Conservation (phyloP, 1,140 invertebrate genomes). For the Pentalonia nigronervosa region DNA sequence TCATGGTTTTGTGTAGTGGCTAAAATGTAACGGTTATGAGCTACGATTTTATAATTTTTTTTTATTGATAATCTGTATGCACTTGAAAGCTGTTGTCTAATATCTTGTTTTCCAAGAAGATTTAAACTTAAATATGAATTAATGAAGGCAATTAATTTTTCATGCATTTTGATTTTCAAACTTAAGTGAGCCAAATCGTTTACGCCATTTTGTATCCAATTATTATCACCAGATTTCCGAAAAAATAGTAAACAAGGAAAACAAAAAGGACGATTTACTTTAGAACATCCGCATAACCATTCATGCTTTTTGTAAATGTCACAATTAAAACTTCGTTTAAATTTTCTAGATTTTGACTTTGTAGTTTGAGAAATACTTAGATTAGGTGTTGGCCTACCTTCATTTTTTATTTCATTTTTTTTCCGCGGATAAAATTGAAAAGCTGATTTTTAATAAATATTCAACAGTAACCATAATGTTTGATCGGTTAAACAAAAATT, state of each 20-base stretch:
- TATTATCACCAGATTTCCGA: background rate
- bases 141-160: no score
- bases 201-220: no score
- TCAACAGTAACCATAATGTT: slow-evolving; percentile 5
- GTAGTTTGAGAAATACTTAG: background rate
- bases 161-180: no score
- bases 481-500: background rate
- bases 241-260: background rate
- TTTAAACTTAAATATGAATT: no score
- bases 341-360: background rate
- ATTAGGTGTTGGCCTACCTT: slow-evolving; percentile 4
- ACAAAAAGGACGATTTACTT: background rate
- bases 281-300: background rate
- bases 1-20: background rate
- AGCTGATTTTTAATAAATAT: background rate
- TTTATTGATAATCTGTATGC: background rate
- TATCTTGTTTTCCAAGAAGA: no score
- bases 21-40: slow-evolving; percentile 62
- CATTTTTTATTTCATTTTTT: slow-evolving; percentile 26
- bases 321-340: background rate
- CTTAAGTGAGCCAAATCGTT: no score
- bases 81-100: no score
- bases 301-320: background rate
- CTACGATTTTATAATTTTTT: slow-evolving; percentile 62
- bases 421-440: background rate